These are phyloP conservation scores for Hylia prasina DNA, from an alignment of 2,113 vertebrate species.

Conservation along the genomic window DNA sequence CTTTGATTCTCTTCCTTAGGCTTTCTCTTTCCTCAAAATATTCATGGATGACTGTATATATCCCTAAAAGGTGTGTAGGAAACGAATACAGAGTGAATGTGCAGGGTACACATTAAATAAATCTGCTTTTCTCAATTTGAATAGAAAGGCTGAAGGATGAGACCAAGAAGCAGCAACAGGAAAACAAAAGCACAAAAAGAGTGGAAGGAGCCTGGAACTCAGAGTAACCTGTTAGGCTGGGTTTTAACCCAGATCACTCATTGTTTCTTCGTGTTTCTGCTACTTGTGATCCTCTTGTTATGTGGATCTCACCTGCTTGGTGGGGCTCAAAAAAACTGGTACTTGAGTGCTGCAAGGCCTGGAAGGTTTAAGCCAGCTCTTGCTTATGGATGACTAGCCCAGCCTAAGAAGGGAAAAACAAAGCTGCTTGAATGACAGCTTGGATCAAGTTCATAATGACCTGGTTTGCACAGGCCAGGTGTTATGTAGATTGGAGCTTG, in stretches of 20 bases:
- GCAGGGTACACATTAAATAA: background rate
- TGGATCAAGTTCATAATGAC: slow-evolving; percentile 77
- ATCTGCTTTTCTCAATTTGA: background rate
- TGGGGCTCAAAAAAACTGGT: background rate
- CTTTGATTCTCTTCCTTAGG: background rate
- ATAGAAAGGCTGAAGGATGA: background rate
- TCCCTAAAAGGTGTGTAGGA: background rate
- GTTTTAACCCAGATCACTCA: background rate
- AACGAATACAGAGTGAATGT: background rate
- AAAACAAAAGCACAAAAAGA: background rate
- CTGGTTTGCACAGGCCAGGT: slow-evolving; percentile 78
- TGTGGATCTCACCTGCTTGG: background rate
- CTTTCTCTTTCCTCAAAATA: background rate
- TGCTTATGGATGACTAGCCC: slow-evolving; percentile 4
- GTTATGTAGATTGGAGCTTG: slow-evolving; percentile 77
- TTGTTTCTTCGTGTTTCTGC: background rate
- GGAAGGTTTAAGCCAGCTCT: background rate
- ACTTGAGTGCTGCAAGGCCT: background rate
- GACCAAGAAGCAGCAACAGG: background rate
- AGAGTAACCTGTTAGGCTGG: background rate
- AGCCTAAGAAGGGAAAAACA: slow-evolving; percentile 64
- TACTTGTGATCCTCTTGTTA: background rate
- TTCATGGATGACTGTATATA: background rate
- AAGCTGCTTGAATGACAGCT: slow-evolving; percentile 70
- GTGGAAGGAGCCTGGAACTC: background rate